Conservation (phyloP, 1,140 invertebrate genomes). For the Thalassaphorura encarpata region DNA sequence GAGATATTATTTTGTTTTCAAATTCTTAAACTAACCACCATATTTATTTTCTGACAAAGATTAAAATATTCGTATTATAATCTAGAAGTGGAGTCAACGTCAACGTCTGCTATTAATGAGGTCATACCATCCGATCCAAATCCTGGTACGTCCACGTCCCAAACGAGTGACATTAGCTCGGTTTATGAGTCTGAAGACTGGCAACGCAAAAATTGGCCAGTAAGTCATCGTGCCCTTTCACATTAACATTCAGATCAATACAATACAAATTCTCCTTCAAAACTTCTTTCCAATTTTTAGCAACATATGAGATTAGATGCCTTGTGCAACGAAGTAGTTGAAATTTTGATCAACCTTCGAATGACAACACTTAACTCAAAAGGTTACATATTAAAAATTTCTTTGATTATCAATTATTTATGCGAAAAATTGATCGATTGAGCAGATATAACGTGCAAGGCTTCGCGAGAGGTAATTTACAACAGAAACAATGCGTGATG, state of each 20-base stretch:
- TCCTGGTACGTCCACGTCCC: neutral
- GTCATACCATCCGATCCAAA: no score
- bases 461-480: neutral
- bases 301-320: neutral
- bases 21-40: no score
- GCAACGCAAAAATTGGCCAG: neutral
- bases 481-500: neutral
- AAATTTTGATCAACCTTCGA: neutral
- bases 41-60: no score
- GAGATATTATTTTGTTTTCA: no score
- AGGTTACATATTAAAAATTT: neutral
- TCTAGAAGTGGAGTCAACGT: no score
- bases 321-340: neutral
- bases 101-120: no score
- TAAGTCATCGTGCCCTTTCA: neutral
- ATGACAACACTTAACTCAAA: neutral
- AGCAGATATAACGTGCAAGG: neutral
- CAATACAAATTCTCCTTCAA: neutral
- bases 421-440: neutral
- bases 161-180: neutral
- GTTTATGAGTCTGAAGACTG: neutral
- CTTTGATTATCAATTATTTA: neutral
- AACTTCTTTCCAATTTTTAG: constrained; percentile 1
- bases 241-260: neutral
- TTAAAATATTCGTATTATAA: no score